Conservation (phyloP, 2,797 vertebrate species). For the Holocentrus rufus region DNA sequence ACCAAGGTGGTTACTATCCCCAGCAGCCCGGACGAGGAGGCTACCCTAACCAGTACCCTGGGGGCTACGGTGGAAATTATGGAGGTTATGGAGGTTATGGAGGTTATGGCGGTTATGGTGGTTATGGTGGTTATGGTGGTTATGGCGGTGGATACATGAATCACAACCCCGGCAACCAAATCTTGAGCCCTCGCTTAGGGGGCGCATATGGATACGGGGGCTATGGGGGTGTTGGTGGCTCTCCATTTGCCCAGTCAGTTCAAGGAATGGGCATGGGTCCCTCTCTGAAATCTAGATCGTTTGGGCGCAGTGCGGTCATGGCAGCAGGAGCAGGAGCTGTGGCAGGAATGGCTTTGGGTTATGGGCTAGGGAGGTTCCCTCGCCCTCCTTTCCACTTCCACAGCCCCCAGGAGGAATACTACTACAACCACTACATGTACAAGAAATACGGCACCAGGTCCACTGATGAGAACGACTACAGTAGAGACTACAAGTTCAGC, state of each 20-base stretch:
- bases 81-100: slow-evolving; percentile 43
- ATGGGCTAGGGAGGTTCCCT: slow-evolving; percentile 77
- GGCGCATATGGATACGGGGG: slow-evolving; percentile 70
- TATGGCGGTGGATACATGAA: slow-evolving; percentile 74
- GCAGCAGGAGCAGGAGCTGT: slow-evolving; percentile 74
- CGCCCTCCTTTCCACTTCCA: slow-evolving; percentile 69
- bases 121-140: slow-evolving; percentile 34
- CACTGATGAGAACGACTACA: slow-evolving; percentile 65
- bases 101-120: slow-evolving; percentile 34
- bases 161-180: slow-evolving; percentile 78
- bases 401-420: slow-evolving; percentile 69
- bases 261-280: slow-evolving; percentile 68
- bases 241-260: slow-evolving; percentile 75
- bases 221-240: slow-evolving; percentile 57
- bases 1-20: slow-evolving; percentile 44
- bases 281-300: slow-evolving; percentile 70
- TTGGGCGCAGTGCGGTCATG: slow-evolving; percentile 70
- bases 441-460: slow-evolving; percentile 64
- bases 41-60: slow-evolving; percentile 27
- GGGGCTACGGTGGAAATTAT: slow-evolving; percentile 43
- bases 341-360: slow-evolving; percentile 79
- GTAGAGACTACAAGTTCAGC: slow-evolving; percentile 67
- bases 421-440: slow-evolving; percentile 82
- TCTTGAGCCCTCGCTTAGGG: slow-evolving; percentile 78
- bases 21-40: slow-evolving; percentile 8